Base-by-base conservation (phyloP, 1,140 invertebrate species). In the Conus ventricosus region DNA sequence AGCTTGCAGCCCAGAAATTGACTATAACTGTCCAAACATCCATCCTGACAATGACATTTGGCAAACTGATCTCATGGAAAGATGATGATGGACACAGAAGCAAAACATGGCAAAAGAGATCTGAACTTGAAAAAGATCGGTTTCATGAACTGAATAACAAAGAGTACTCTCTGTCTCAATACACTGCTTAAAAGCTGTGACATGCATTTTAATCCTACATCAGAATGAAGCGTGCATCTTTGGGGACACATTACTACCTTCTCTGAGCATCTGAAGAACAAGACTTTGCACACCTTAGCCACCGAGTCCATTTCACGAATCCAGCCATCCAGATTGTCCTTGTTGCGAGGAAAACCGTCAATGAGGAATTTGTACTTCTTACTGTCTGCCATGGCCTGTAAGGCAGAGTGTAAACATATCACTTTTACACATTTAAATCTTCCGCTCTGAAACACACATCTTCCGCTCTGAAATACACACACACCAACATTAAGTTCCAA, bases 261-360 rank as follows among this genome's bases (percentile, higher is more conserved):
- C 93, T 97, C 96, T 13, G 96, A 96, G 94, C 99, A 99, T 87
- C 99, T 97, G 92, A 99, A 98, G 94, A 99, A 99, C 5, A 99
- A 95, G 0, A 99, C 98, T 94, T 98, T 98, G 91, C 97, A 96
- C 13, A 99, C 95, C 82, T 97, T 96, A 0, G 97, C 97, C 95
- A 99, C 98, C 27, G 97, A 97, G 0, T 96, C 94, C 97, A 99
- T 99, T 90, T 96, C 96, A 91, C 96, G 96, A 67, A 97, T 97
- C 99, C 99, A 99, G 4, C 99, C 99, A 88, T 98, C 97, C 84
- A 99, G 95, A 95, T 99, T 99, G 95, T 99, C 97, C 94, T 99
- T 96, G 95, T 99, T 99, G 53, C 99, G 96, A 54, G 99, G 99
- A 95, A 99, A 99, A 11, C 99, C 99, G 95, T 99, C 99, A 92